Evolutionary conservation across 1,140 invertebrate species (phyloP), one percentile per base, ranked within the genome.

Genomic region (Euura saliciscinereae): DNA sequence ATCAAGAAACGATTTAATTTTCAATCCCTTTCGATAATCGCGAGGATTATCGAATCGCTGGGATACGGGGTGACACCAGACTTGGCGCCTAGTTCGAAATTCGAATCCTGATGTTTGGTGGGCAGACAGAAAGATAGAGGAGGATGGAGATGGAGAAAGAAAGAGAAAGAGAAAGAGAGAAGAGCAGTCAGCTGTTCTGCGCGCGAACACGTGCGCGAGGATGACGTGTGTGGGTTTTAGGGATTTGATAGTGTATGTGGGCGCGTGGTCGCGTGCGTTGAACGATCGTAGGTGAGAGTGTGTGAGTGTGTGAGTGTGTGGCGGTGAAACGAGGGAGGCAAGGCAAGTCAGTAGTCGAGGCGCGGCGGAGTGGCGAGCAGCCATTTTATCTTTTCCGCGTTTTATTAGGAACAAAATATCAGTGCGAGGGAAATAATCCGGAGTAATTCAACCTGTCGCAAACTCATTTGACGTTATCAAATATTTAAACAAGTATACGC

Each of bases 341-440:
- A 86, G 83, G 84, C 84, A 83, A 83, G 85, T 82, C 85, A 85
- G 85, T 86, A 86, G 85, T 84, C 85, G 83, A 81, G 84, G 80
- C 84, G 85, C 85, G 84, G 83, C 84, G 85, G 82, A 85, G 81
- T 82, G 84, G 82, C 85, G 66, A 42, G 84, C 84, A 85, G 85
- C 85, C 85, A 86, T 86, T 86, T 86, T 86, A 79, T 80, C 77
- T 79, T 77, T 59, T 59, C 51, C 51, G 51, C 51, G 51, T 59
- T 59, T n/a, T 28, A 28, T 28, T 28, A 28, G 28, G 28, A 28
- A 28, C 28, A 28, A 28, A 28, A 28, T 28, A 28, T 28, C 28
- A 28, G 28, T 28, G 28, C 28, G 28, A 28, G 28, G 28, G 28
- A 28, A 28, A 28, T 28, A 28, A 28, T 28, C 28, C 28, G 28